These are phyloP conservation scores for Indri indri DNA, from an alignment of 2,113 vertebrate genomes.

Conservation along the genomic window DNA sequence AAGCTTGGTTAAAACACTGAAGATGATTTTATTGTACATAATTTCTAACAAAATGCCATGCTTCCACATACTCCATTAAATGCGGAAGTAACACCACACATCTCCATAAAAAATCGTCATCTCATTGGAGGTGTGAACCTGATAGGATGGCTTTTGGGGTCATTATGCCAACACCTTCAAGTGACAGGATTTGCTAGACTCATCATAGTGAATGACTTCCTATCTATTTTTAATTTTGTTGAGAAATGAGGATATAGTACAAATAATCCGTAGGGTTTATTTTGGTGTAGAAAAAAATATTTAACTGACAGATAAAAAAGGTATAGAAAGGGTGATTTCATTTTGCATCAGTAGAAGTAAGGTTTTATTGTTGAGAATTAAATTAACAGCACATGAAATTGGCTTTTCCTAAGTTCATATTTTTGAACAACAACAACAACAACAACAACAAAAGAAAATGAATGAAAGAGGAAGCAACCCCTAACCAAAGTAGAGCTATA, in stretches of 20 bases:
- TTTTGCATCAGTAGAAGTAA: constrained; percentile 86
- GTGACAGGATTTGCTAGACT: constrained; percentile 71
- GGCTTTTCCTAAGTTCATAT: constrained; percentile 86
- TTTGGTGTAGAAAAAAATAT: constrained; percentile 66
- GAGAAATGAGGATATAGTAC: constrained; percentile 77
- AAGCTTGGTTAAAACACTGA: background rate
- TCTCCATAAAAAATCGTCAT: background rate
- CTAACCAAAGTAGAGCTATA: constrained; percentile 77
- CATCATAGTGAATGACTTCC: constrained; percentile 73
- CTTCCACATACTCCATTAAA: background rate
- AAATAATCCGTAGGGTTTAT: constrained; percentile 78
- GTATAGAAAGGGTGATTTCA: constrained; percentile 86
- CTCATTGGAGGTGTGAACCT: background rate
- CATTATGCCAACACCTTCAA: constrained; percentile 75
- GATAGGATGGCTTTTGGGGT: constrained; percentile 42
- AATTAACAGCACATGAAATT: constrained; percentile 90
- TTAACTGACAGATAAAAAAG: constrained; percentile 86
- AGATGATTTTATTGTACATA: background rate
- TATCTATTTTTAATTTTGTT: constrained; percentile 78
- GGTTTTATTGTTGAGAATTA: constrained; percentile 86
- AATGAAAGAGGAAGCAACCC: background rate
- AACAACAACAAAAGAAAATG: background rate
- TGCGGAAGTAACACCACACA: background rate
- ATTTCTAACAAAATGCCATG: background rate
- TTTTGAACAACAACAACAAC: constrained; percentile 62